Evolutionary conservation across 2,113 vertebrate genomes (phyloP).

Genomic region (Bos taurus): DNA sequence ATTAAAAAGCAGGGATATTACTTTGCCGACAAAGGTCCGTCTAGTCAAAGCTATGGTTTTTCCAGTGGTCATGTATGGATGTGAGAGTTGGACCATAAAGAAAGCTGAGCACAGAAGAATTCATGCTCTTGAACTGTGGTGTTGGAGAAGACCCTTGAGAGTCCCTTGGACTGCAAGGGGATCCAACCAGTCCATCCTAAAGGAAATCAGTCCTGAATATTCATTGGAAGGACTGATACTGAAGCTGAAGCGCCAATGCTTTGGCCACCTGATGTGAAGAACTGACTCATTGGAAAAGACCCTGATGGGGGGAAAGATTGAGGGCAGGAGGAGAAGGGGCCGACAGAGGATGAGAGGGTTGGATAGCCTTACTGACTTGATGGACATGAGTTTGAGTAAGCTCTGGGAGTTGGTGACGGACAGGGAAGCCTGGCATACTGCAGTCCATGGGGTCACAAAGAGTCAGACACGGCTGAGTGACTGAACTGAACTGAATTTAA

Average conservation of each 20-base stretch:
- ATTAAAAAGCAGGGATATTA: neutral
- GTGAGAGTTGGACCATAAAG: neutral
- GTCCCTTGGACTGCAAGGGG: neutral
- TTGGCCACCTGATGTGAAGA: neutral
- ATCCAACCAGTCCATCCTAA: neutral
- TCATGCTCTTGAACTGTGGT: neutral
- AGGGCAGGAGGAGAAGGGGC: neutral
- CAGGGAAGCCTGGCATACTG: neutral
- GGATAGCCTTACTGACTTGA: neutral
- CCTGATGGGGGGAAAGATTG: rapidly evolving
- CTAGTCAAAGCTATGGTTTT: neutral
- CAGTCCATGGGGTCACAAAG: neutral
- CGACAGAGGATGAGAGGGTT: neutral
- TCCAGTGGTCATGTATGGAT: neutral
- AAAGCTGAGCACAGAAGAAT: rapidly evolving
- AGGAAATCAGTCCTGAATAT: neutral
- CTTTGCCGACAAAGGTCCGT: neutral
- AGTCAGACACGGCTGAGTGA: rapidly evolving
- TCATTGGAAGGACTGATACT: neutral
- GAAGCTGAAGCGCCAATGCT: neutral
- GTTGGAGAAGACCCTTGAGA: neutral
- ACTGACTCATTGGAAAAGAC: neutral
- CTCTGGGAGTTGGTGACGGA: neutral
- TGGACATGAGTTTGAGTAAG: neutral
- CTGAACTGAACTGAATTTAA: neutral